Evolutionary conservation across 2,888 invertebrate genomes (phyloP).

Genomic region (Lycaena phlaeas): DNA sequence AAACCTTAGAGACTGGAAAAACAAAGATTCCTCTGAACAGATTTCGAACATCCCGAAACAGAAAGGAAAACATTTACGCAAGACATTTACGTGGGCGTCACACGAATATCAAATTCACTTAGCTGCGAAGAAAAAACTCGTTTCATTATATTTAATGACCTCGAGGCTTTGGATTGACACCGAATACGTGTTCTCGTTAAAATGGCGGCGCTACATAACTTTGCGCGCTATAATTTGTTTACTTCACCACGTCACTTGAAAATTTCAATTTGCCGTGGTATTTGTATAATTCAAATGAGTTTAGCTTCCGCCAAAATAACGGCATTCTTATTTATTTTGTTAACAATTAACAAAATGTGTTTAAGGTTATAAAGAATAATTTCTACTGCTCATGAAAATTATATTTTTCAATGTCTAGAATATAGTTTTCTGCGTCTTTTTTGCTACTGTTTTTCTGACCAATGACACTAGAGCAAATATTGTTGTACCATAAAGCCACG

Average conservation of each 20-base stretch:
- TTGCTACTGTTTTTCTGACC: no score
- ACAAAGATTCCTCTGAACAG: no score
- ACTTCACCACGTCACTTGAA: constrained; percentile 1
- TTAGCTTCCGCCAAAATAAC: background rate
- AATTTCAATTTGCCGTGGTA: constrained; percentile 6
- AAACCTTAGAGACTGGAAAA: no score
- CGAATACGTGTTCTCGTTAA: constrained; percentile 6
- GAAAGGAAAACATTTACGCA: no score
- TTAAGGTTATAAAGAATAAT: no score
- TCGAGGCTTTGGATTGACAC: background rate
- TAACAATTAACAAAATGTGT: no score
- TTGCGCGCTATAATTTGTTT: background rate
- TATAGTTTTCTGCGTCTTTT: no score
- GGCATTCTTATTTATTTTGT: background rate
- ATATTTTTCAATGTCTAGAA: background rate
- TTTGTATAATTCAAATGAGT: constrained; percentile 1
- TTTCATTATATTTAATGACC: constrained; percentile 5
- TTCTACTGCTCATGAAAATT: no score
- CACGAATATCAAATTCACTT: background rate
- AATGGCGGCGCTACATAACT: background rate
- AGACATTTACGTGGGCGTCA: background rate
- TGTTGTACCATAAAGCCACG: no score
- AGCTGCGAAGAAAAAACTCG: background rate
- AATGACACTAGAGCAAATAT: no score
- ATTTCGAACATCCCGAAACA: no score